Base-by-base conservation (phyloP, 2,113 vertebrate genomes). In the Triplophysa tibetana region DNA sequence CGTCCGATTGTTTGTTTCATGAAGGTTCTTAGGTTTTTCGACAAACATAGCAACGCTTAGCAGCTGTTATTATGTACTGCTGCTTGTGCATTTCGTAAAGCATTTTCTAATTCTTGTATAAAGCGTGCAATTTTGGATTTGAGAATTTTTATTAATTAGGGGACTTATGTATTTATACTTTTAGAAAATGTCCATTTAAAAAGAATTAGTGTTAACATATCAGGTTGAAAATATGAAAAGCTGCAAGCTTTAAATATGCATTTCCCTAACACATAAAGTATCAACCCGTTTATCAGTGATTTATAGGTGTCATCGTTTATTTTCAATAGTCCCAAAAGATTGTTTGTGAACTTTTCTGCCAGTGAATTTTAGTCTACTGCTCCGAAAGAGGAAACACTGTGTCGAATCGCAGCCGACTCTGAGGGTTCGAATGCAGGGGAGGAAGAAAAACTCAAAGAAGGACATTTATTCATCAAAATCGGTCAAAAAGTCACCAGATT, bases 401-500 rank as follows among this genome's bases (percentile, higher is more conserved):
- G 69, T 74, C 54, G 33, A 66, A 74, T 43, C 26, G 43, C 19
- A 19, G 63, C 62, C n/a, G 69, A 56, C 60, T 68, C 45, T 14
- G 41, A 50, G 60, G 62, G 43, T 24, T 43, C 75, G 66, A 54
- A 10, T 43, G 48, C 21, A 72, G 16, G 11, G 62, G 4, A 60
- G 48, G 48, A 75, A 60, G 64, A 76, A 54, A 69, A 52, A 74
- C 21, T 61, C 60, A 43, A 69, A 60, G 43, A 79, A 69, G 50
- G 75, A 60, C 50, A 67, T 73, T 77, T 63, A 72, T 80, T 80
- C 65, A 80, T 80, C 38, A 33, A 43, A 79, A 65, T 11, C 50
- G 78, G 83, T 81, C 61, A 77, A 73, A 75, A 79, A 83, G 81
- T 83, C 81, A 81, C 68, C 11, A 77, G 58, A 72, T 79, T 72